Evolutionary conservation across 2,113 vertebrate species (phyloP).

Genomic region (Psittacara wagleri): DNA sequence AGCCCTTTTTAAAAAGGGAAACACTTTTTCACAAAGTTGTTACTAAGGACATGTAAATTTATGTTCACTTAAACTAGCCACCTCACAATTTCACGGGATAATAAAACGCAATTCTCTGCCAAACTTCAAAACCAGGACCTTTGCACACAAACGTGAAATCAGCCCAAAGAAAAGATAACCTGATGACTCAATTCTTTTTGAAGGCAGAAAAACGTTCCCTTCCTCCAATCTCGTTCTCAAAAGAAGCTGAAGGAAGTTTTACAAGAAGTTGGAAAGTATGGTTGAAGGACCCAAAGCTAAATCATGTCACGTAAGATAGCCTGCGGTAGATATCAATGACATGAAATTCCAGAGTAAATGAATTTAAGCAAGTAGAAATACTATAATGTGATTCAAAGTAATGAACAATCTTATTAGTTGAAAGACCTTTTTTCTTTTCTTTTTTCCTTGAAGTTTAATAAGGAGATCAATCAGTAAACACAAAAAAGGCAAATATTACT

Average conservation of each 20-base stretch:
- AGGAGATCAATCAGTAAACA: neutral
- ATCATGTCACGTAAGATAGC: neutral
- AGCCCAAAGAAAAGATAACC: neutral
- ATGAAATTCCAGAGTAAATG: neutral
- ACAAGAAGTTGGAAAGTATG: neutral
- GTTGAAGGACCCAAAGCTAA: neutral
- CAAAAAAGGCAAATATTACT: neutral
- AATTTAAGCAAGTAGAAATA: neutral
- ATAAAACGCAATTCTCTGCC: neutral
- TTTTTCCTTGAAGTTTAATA: neutral
- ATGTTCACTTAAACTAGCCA: neutral
- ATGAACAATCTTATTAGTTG: neutral
- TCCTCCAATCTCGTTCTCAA: neutral
- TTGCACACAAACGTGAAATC: neutral
- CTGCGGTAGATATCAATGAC: neutral
- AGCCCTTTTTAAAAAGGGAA: neutral
- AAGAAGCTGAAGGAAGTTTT: neutral
- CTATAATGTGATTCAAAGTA: neutral
- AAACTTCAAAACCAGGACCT: neutral
- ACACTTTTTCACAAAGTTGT: neutral
- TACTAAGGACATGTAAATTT: accelerated
- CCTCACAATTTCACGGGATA: neutral
- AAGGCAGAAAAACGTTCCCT: neutral
- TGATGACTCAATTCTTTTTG: neutral
- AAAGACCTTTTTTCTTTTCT: neutral